Evolutionary conservation across 2,113 vertebrate species (phyloP).

Genomic region (Fukomys damarensis): DNA sequence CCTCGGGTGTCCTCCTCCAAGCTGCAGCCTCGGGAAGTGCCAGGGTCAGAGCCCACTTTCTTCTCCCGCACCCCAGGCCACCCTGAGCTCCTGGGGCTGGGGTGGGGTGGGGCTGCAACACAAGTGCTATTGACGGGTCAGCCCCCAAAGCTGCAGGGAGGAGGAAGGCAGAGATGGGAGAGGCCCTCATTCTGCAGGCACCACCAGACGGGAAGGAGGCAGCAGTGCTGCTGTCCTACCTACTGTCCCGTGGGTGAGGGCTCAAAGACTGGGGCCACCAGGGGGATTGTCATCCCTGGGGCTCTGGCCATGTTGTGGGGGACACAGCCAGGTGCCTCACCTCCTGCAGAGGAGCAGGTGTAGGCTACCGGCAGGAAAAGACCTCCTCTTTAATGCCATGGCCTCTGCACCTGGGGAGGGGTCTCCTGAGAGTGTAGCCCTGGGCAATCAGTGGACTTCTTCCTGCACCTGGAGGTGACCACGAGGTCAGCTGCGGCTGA

Average conservation of each 20-base stretch:
- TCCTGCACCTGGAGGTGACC: not conserved
- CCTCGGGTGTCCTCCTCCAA: not conserved
- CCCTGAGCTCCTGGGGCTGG: not conserved
- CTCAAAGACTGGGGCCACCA: not conserved
- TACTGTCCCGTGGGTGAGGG: not conserved
- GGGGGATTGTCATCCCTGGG: rapidly evolving
- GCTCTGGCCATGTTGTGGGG: not conserved
- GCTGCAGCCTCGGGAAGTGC: not conserved
- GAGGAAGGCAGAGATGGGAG: not conserved
- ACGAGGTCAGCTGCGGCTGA: not conserved
- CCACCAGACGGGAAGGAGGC: not conserved
- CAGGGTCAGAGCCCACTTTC: not conserved
- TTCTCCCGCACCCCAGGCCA: not conserved
- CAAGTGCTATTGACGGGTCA: not conserved
- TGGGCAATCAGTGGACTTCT: too few relatives aligned
- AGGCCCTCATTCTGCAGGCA: not conserved
- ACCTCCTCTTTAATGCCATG: too few relatives aligned
- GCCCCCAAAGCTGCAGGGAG: not conserved
- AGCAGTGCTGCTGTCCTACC: not conserved
- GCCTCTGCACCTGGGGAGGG: not conserved
- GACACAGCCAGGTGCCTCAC: rapidly evolving
- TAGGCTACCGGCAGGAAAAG: not conserved
- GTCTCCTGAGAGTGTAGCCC: not conserved
- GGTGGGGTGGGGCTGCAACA: not conserved
- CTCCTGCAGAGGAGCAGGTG: not conserved